Percentiles rank a stretch among this genome's conserved stretches.
phyloP scores from a whole-genome alignment of 2,113 vertebrate genomes.

The Empidonax traillii region DNA sequence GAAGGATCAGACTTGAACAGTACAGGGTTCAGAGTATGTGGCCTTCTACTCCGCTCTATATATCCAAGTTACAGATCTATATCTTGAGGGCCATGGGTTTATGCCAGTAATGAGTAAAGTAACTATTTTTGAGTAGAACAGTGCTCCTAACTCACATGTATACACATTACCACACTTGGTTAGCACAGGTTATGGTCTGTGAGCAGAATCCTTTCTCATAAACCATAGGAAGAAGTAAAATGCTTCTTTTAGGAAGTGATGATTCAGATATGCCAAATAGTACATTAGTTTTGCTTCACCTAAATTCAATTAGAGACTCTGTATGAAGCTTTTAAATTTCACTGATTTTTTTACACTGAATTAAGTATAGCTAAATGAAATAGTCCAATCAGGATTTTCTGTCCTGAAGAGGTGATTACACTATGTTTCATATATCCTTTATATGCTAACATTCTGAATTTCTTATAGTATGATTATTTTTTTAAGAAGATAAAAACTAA shows the following conservation, averaged over 20 bases:
- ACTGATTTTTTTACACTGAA: not conserved
- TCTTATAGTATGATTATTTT: not conserved
- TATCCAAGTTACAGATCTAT: not conserved
- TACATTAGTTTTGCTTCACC: conserved; percentile 30
- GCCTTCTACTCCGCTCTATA: not conserved
- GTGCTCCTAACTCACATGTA: not conserved
- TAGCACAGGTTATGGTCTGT: not conserved
- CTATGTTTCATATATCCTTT: not conserved
- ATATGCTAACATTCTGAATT: not conserved
- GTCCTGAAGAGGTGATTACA: not conserved
- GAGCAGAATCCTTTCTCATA: not conserved
- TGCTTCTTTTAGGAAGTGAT: not conserved
- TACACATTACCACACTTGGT: not conserved
- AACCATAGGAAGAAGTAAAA: not conserved
- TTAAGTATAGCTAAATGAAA: not conserved
- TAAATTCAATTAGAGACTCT: conserved; percentile 37
- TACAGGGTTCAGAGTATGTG: not conserved
- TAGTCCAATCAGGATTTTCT: not conserved
- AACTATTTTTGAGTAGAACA: not conserved
- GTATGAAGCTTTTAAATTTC: conserved; percentile 21
- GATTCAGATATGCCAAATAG: not conserved
- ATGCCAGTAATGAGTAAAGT: not conserved
- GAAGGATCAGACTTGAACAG: not conserved
- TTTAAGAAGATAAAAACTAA: not conserved
- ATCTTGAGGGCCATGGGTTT: not conserved